Base-by-base conservation (phyloP, 1,140 invertebrate genomes). In the Heterodera schachtii region DNA sequence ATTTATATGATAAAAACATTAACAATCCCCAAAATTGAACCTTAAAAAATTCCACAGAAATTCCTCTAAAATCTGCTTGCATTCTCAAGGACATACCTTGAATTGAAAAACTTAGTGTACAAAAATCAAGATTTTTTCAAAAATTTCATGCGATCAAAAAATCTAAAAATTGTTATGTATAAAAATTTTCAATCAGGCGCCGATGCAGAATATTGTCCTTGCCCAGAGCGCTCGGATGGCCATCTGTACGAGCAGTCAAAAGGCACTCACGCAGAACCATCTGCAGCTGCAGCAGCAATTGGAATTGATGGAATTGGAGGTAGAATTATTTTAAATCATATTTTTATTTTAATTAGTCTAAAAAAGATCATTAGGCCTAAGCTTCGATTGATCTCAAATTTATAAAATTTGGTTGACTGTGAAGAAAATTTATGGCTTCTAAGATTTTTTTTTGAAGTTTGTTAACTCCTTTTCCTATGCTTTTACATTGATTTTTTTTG, bases 201-300 rank as follows among this genome's bases (percentile, higher is more conserved):
- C 75, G 82, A 83, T 71, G 82, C 82, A 31, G 82, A 83, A 47
- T 83, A 84, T 70, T 84, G 83, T 71, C 82, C 83, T 21, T 84
- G 83, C 31, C 83, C 83, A 16, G 74, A 52, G 2, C 82, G 82
- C 19, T 78, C 73, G 16, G 73, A 73, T 64, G 81, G 76, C 16
- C 75, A 77, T 0, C 46, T 13, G 9, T 69, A 60, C 7, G 70
- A 43, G 13, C 46, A 44, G 9, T 43, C 16, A 3, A 49, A 57
- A n/a, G 46, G 47, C 67, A 64, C 47, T 2, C 64, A 43, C 8
- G 49, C n/a, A 31, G 8, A 19, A 9, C 49, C 73, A 43, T 31
- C 73, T 44, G 49, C 49, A 13, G 57, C 49, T n/a, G n/a, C 16
- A 11, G 74, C 74, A 8, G 49, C 79, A 2, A 16, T 60, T 74